Base-by-base conservation (phyloP, 2,888 invertebrate genomes). In the Agriopis aurantiaria region DNA sequence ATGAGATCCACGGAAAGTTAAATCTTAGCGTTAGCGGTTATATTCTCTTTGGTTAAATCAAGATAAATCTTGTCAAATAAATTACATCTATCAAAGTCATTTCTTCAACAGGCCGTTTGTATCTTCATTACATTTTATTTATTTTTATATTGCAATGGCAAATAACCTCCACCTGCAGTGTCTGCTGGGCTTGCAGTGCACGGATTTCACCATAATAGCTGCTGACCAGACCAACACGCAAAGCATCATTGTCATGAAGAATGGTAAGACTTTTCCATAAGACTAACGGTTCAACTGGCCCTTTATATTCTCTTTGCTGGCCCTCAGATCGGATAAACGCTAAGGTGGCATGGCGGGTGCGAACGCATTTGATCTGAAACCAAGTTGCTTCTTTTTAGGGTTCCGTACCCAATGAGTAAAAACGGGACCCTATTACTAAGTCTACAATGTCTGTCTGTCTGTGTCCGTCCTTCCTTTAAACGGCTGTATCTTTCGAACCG, bases 181-280 rank as follows among this genome's bases (percentile, higher is more conserved):
- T 84, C 92, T 98, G 75, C 94, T 99, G 73, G 99, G 99, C 79
- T 96, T 99, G 77, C 96, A 97, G 85, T 98, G 98, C 82, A 96
- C 96, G 72, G 97, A 98, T 88, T 99, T 98, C 87, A 96, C 97
- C 0, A 95, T 99, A 81, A 91, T 99, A 43, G 99, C 98, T 0
- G 97, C 98, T 0, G 99, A 99, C 89, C 97, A 97, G 92, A 97
- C 97, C 41, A 96, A 96, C 75, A 96, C 97, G 3, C 96, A 97
- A 71, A 98, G 97, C 78, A 97, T 99, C 76, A 95, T 99, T 83
- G 96, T 98, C 51, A 96, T 98, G 96, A 98, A 98, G 92, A 96
- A 96, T 88, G 98, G 98, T 98, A 95, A 90, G 91, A 55, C 14
- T 3, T 2, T 23, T 52, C 17, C 11, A 48, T 46, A 5, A 33